Conservation (phyloP, 2,113 vertebrate genomes). For the Nyctibius bracteatus region DNA sequence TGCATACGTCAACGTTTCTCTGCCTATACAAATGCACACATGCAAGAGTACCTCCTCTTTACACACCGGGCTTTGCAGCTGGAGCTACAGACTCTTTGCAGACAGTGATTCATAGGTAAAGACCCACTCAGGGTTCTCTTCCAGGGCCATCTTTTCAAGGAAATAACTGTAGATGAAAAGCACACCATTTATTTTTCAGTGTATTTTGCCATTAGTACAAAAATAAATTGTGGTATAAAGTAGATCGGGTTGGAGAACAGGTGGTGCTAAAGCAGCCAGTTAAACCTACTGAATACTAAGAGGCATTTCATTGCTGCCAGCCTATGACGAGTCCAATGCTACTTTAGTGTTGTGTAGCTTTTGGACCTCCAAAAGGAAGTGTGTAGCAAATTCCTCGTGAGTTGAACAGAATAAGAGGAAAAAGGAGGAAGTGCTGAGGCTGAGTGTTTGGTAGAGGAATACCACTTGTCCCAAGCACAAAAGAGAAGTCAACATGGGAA, state of each 20-base stretch:
- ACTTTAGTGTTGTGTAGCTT: constrained; percentile 15
- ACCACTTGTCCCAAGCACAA: background rate
- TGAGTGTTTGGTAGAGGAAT: background rate
- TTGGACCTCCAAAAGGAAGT: constrained; percentile 42
- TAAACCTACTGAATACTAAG: background rate
- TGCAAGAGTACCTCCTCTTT: background rate
- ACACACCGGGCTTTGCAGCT: background rate
- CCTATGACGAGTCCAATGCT: background rate
- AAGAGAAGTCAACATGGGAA: background rate
- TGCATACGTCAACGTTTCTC: background rate
- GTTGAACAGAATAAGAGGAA: background rate
- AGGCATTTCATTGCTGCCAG: background rate
- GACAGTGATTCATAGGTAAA: background rate
- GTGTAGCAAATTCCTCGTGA: background rate
- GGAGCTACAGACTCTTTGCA: background rate
- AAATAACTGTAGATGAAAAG: constrained; percentile 1
- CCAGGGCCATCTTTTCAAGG: background rate
- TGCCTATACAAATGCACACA: background rate
- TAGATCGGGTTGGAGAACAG: constrained; percentile 3
- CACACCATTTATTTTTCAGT: constrained; percentile 41
- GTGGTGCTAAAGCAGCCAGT: constrained; percentile 20
- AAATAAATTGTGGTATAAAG: constrained; percentile 56
- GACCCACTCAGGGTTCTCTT: background rate
- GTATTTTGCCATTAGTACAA: constrained; percentile 28
- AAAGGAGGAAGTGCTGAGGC: background rate